Evolutionary conservation across 2,888 invertebrate species (phyloP), one percentile per base, ranked within the genome.

Genomic region (Malacosoma neustria): DNA sequence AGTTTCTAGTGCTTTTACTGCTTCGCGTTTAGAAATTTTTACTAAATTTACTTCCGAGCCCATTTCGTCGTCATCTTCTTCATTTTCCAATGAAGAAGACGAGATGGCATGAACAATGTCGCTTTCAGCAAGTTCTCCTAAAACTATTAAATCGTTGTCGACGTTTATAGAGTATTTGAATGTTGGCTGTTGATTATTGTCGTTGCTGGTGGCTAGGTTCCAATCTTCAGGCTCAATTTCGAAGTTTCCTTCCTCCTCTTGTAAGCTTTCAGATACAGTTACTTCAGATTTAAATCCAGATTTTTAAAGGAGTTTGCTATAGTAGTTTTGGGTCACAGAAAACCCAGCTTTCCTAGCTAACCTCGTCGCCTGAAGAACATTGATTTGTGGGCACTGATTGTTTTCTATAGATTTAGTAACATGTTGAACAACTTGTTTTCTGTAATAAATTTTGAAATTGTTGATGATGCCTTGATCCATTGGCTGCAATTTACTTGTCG

Each of bases 291-390:
- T n/a, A 45, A 49, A 49, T 38, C 46, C 46, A 43, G 46, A 43
- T 49, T 49, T 49, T 49, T 48, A 45, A 48, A 51, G 40, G 42
- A 51, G 38, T 50, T 46, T 41, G 38, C 45, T 30, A 48, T 36
- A 39, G 46, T 48, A 35, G 35, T 34, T 31, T 46, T 39, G n/a
- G 35, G 42, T 43, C 6, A 45, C 46, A 39, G 13, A 33, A 32
- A 35, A 46, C 46, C 44, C 44, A 32, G 45, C 45, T 49, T 40
- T 49, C 36, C 45, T 45, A 30, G 45, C 43, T 37, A 49, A 46
- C 40, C 38, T 45, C 42, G 43, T 49, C 14, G 40, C 43, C 31
- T 32, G 37, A 35, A 48, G 45, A 32, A 49, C 42, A 38, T 49
- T 40, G 32, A 47, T 45, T 1, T 49, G 42, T 4, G 15, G 15